A percentile compares a stretch with the other conserved stretches of the same genome.
Evolutionary conservation across 1,140 invertebrate genomes (phyloP).

Genomic region (Aphelenchoides fujianensis): DNA sequence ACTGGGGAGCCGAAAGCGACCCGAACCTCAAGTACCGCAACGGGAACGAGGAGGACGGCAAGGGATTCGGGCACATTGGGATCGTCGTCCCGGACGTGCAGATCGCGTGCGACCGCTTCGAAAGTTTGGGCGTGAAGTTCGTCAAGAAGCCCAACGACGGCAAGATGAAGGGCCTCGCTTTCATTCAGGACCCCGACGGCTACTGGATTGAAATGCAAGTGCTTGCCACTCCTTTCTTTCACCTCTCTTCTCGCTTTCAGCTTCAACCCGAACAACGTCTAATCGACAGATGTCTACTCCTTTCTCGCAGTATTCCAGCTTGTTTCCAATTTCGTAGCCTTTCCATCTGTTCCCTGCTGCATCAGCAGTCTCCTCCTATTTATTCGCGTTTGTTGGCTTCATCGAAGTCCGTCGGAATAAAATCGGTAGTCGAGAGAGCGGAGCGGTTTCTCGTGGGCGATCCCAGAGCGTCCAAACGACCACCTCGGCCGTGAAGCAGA

Average conservation of each 20-base stretch:
- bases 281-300: slow-evolving; percentile 4
- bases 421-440: not conserved
- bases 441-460: not conserved
- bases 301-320: too few relatives aligned
- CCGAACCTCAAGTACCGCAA: slow-evolving; percentile 76
- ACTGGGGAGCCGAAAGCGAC: slow-evolving; percentile 87
- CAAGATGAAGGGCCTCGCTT: slow-evolving; percentile 85
- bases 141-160: slow-evolving; percentile 75
- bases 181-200: slow-evolving; percentile 89
- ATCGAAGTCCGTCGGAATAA: not conserved
- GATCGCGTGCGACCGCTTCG: slow-evolving; percentile 79
- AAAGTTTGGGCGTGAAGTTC: slow-evolving; percentile 80
- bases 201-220: slow-evolving; percentile 98
- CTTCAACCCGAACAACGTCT: slow-evolving; percentile 68
- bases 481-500: not conserved
- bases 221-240: too few relatives aligned
- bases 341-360: not conserved
- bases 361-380: slow-evolving; percentile 4
- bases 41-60: slow-evolving; percentile 83
- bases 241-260: too few relatives aligned
- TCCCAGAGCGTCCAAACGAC: not conserved
- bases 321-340: too few relatives aligned
- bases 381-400: slow-evolving; percentile 1
- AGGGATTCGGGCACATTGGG: slow-evolving; percentile 82
- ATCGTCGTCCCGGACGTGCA: slow-evolving; percentile 82